Evolutionary conservation across 2,888 invertebrate genomes (phyloP).

Genomic region (Xiphydria camelus): DNA sequence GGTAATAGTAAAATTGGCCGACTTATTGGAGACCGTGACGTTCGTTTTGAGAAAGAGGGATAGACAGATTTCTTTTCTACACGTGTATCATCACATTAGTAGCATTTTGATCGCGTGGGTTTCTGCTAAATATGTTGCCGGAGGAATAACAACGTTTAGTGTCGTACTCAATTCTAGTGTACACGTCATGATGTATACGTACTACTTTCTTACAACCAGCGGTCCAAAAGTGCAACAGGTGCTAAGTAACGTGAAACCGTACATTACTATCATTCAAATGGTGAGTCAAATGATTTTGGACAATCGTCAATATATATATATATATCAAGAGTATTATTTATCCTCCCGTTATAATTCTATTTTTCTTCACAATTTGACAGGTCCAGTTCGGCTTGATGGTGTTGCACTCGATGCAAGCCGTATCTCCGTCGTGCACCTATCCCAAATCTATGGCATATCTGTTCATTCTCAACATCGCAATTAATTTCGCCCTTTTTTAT

Average conservation of each 20-base stretch:
- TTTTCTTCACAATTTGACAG: no score
- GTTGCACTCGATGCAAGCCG: constrained; percentile 61
- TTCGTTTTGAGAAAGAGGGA: constrained; percentile 72
- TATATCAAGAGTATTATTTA: no score
- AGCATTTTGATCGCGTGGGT: constrained; percentile 65
- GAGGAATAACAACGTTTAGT: constrained; percentile 65
- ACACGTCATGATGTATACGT: constrained; percentile 75
- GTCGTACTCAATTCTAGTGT: constrained; percentile 67
- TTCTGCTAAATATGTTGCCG: constrained; percentile 65
- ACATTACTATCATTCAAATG: constrained; percentile 67
- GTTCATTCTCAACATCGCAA: constrained; percentile 66
- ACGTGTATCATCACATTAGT: constrained; percentile 73
- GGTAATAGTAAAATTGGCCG: constrained; percentile 65
- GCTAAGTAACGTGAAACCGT: constrained; percentile 63
- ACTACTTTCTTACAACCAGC: constrained; percentile 71
- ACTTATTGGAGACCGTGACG: constrained; percentile 70
- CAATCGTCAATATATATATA: no score
- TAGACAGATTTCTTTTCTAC: constrained; percentile 70
- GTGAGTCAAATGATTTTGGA: no score
- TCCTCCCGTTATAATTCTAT: no score
- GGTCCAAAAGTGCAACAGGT: no score
- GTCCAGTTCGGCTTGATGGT: constrained; percentile 70
- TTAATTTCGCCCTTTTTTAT: constrained; percentile 74
- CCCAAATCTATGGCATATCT: constrained; percentile 59
- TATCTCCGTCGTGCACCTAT: constrained; percentile 65